Evolutionary conservation across 2,797 vertebrate species (phyloP).

Genomic region (Labroides dimidiatus): DNA sequence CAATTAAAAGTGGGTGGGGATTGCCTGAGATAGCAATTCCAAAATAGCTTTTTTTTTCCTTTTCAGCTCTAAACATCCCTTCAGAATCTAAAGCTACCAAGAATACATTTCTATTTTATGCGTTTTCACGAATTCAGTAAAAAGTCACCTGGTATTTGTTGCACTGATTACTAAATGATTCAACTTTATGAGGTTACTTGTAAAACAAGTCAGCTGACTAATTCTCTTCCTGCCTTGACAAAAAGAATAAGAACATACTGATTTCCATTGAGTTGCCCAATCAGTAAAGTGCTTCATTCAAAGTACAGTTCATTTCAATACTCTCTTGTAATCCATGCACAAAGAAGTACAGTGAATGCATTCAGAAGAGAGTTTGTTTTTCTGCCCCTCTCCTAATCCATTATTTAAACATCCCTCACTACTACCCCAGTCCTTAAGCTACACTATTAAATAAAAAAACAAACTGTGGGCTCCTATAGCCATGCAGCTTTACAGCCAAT

Average conservation of each 20-base stretch:
- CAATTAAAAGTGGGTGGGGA: too few relatives aligned
- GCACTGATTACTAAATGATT: not conserved
- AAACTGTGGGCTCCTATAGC: constrained; percentile 8
- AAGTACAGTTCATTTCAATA: not conserved
- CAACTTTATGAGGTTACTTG: not conserved
- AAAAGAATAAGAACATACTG: not conserved
- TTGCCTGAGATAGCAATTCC: too few relatives aligned
- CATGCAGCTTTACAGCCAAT: constrained; percentile 22
- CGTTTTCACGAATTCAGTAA: not conserved
- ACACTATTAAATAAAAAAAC: constrained; percentile 15
- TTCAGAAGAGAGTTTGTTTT: not conserved
- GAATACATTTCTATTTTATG: too few relatives aligned
- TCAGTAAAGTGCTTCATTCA: not conserved
- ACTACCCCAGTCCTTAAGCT: not conserved
- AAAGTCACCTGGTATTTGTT: not conserved
- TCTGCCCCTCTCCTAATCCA: not conserved
- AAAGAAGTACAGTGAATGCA: not conserved
- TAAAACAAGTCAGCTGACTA: not conserved
- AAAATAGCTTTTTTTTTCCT: too few relatives aligned
- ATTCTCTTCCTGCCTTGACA: not conserved
- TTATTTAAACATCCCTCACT: not conserved
- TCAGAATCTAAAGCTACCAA: too few relatives aligned
- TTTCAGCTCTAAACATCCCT: too few relatives aligned
- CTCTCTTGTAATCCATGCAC: not conserved
- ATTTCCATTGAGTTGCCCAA: not conserved